A percentile compares a stretch with the other conserved stretches of the same genome.
Conservation (phyloP, 2,797 vertebrate genomes). For the Siniperca undulata region DNA sequence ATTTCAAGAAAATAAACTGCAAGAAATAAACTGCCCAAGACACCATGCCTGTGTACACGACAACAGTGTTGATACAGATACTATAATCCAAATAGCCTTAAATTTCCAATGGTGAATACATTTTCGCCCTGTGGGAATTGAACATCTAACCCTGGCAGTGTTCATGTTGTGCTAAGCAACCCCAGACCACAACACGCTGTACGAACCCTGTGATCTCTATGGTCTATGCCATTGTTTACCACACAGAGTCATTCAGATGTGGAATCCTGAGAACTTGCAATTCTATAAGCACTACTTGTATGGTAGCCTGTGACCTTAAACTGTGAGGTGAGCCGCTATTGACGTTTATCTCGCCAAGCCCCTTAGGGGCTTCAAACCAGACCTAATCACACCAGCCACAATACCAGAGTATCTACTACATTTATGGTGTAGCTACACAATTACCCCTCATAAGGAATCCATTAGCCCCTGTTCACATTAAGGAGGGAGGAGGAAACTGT, state of each 20-base stretch:
- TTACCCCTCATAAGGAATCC: conserved; percentile 80
- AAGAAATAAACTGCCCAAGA: conserved; percentile 3
- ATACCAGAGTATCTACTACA: conserved; percentile 59
- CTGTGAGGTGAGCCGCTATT: conserved; percentile 58
- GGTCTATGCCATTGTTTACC: conserved; percentile 28
- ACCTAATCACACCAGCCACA: conserved; percentile 73
- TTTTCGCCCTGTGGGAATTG: conserved; percentile 27
- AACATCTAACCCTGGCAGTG: conserved; percentile 14
- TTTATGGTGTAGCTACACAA: conserved; percentile 66
- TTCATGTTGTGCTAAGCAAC: background rate
- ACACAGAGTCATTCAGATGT: conserved; percentile 25
- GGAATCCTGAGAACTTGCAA: conserved; percentile 29
- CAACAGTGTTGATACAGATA: background rate
- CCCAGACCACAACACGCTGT: conserved; percentile 34
- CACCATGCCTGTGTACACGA: background rate
- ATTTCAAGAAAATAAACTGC: background rate
- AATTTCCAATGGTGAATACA: conserved; percentile 23
- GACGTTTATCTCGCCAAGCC: conserved; percentile 58
- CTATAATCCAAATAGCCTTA: conserved; percentile 27
- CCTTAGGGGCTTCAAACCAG: conserved; percentile 53
- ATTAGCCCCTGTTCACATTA: conserved; percentile 74
- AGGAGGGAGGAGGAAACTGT: conserved; percentile 20
- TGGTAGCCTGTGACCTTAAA: conserved; percentile 55
- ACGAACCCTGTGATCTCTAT: conserved; percentile 34
- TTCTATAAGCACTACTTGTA: conserved; percentile 31